A percentile compares a stretch with the other conserved stretches of the same genome.
Evolutionary conservation across 1,140 invertebrate genomes (phyloP).

Genomic region (Heterodera carotae): DNA sequence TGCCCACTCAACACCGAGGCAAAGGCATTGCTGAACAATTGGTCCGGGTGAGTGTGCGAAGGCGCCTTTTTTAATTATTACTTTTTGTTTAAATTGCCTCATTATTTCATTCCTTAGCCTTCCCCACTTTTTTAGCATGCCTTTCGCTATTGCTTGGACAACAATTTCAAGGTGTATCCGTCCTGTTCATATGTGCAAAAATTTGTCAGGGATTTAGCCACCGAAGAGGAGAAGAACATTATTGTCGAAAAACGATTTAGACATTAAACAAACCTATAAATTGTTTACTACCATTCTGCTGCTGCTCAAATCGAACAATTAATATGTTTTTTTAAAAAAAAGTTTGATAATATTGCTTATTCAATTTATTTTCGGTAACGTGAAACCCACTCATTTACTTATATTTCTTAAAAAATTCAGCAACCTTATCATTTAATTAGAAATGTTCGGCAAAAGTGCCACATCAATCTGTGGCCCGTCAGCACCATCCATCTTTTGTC

Average conservation of each 20-base stretch:
- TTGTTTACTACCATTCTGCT: not conserved
- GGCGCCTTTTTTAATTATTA: not conserved
- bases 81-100: slow-evolving; percentile 23
- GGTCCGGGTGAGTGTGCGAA: slow-evolving; percentile 38
- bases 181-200: slow-evolving; percentile 39
- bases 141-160: slow-evolving; percentile 38
- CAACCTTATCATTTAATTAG: not conserved
- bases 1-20: slow-evolving; percentile 34
- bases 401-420: too few relatives aligned
- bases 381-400: too few relatives aligned
- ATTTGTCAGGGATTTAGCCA: slow-evolving; percentile 32
- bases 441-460: not conserved
- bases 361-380: not conserved
- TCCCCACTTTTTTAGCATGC: slow-evolving; percentile 22
- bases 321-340: too few relatives aligned
- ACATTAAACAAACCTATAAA: not conserved
- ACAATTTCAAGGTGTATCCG: slow-evolving; percentile 33
- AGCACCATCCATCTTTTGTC: not conserved
- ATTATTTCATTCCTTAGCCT: slow-evolving; percentile 4
- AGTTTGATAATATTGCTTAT: not conserved
- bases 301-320: too few relatives aligned
- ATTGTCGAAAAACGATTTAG: slow-evolving; percentile 16
- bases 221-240: slow-evolving; percentile 36
- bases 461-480: not conserved
- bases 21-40: slow-evolving; percentile 39